phyloP scores from a whole-genome alignment of 2,888 invertebrate genomes.

The Calliphora vomitoria region DNA sequence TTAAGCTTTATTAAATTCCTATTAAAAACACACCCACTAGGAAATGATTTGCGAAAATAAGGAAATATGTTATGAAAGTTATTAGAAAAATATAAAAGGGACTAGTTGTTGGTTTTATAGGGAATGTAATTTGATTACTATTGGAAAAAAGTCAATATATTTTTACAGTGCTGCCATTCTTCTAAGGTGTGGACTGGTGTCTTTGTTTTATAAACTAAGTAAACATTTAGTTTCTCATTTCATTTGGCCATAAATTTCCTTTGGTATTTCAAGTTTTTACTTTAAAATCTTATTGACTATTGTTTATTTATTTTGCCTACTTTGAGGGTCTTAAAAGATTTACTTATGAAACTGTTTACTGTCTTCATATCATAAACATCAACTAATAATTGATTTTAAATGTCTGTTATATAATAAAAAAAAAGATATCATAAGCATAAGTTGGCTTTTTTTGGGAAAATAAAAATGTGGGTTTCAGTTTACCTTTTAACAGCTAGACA shows the following conservation, averaged over 20 bases:
- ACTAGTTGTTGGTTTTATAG: too few relatives aligned
- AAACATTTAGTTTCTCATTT: background rate
- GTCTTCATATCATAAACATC: background rate
- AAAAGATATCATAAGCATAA: background rate
- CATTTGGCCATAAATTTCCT: background rate
- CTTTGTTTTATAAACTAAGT: too few relatives aligned
- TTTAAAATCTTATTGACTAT: background rate
- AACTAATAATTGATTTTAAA: slow-evolving; percentile 20
- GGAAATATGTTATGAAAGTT: background rate
- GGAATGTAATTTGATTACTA: too few relatives aligned
- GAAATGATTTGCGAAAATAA: background rate
- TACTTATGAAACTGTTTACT: background rate
- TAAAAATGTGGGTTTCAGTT: background rate
- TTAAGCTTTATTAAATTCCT: slow-evolving; percentile 8
- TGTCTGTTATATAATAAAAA: background rate
- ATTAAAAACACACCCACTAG: background rate
- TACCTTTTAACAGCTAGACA: background rate
- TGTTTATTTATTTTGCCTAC: slow-evolving; percentile 11
- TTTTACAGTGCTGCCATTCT: too few relatives aligned
- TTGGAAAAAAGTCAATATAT: too few relatives aligned
- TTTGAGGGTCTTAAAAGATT: slow-evolving; percentile 15
- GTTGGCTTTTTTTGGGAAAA: background rate
- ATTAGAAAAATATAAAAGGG: background rate
- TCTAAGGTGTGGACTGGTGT: too few relatives aligned
- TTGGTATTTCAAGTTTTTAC: background rate